Evolutionary conservation across 2,113 vertebrate genomes (phyloP).

Genomic region (Edolisoma coerulescens): DNA sequence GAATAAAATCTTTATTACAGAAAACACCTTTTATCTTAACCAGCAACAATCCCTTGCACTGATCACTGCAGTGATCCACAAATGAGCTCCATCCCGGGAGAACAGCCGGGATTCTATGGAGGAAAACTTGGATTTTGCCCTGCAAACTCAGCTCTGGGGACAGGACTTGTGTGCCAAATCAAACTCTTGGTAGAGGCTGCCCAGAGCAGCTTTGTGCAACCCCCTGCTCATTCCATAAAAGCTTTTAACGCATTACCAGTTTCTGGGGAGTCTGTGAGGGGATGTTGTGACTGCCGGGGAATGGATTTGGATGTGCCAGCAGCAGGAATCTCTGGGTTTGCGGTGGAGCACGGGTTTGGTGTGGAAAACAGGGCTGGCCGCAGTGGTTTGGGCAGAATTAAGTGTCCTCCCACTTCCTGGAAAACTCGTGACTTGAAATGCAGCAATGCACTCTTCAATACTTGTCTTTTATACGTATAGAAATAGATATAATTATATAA

Average conservation of each 20-base stretch:
- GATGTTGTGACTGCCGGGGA: not conserved
- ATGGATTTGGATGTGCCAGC: not conserved
- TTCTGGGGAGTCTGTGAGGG: not conserved
- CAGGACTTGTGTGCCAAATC: not conserved
- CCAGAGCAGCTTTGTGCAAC: not conserved
- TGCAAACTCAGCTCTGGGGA: not conserved
- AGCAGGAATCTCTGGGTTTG: not conserved
- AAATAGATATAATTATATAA: not conserved
- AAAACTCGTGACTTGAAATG: not conserved
- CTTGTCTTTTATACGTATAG: not conserved
- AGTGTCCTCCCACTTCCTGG: not conserved
- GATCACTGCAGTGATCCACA: not conserved
- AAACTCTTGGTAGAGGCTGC: not conserved
- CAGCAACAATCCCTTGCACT: not conserved
- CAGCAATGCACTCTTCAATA: not conserved
- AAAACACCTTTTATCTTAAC: not conserved
- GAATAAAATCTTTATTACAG: not conserved
- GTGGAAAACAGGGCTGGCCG: not conserved
- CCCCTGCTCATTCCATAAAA: not conserved
- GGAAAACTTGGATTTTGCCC: not conserved
- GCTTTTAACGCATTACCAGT: constrained; percentile 9
- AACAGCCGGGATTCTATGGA: not conserved
- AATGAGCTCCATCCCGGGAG: not conserved
- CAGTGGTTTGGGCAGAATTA: not conserved
- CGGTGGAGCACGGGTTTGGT: not conserved